Evolutionary conservation across 2,888 invertebrate genomes (phyloP).

Genomic region (Thereva unica): DNA sequence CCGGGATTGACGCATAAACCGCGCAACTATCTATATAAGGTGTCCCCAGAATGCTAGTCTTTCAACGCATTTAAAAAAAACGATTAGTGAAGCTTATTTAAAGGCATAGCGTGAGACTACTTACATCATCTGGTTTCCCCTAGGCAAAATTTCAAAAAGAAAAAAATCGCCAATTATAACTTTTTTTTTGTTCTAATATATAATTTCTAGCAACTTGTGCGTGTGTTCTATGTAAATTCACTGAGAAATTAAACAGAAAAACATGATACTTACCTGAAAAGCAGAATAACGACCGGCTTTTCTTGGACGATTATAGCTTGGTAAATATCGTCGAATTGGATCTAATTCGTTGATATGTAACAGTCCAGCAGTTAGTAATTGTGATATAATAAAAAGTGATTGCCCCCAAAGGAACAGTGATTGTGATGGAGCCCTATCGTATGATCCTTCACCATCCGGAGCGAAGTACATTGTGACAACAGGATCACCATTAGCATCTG

Average conservation of each 20-base stretch:
- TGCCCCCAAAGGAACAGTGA: conserved; percentile 93
- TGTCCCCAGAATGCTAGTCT: no score
- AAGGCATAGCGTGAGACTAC: conserved; percentile 48
- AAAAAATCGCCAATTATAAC: conserved; percentile 27
- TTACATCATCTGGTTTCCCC: conserved; percentile 61
- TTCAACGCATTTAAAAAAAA: no score
- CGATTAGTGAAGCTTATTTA: no score
- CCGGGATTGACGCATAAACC: no score
- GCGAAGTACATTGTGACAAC: conserved; percentile 89
- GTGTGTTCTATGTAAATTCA: conserved; percentile 16
- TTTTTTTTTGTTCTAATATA: background rate
- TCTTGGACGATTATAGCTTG: conserved; percentile 92
- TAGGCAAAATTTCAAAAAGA: conserved; percentile 46
- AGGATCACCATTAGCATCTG: conserved; percentile 85
- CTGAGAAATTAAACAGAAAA: background rate
- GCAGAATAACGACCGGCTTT: conserved; percentile 93
- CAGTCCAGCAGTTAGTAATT: conserved; percentile 85
- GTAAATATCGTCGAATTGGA: conserved; percentile 91
- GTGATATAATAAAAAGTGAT: conserved; percentile 91
- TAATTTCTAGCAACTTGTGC: conserved; percentile 2
- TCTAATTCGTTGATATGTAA: conserved; percentile 94
- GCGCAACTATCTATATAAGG: no score
- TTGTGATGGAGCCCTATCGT: conserved; percentile 55
- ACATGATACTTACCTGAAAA: conserved; percentile 76
- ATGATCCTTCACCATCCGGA: conserved; percentile 57